A percentile compares a stretch with the other conserved stretches of the same genome.
Evolutionary conservation across 1,140 invertebrate genomes (phyloP).

Genomic region (Cheumatopsyche charites): DNA sequence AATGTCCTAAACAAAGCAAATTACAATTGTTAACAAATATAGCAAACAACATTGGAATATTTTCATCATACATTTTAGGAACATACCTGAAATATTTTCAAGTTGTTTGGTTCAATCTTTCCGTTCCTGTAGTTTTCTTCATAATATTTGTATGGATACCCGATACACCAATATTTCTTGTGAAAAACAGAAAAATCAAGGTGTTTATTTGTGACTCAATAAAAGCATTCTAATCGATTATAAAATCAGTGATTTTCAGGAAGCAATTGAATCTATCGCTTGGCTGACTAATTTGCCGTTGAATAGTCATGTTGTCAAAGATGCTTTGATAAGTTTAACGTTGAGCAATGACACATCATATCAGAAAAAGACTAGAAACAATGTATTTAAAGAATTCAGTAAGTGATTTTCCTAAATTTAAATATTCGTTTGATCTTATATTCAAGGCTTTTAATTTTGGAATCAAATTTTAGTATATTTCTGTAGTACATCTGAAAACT

Average conservation of each 20-base stretch:
- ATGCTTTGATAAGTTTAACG: slow-evolving; percentile 5
- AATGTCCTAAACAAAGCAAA: neutral
- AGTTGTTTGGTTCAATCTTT: neutral
- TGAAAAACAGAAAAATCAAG: slow-evolving; percentile 5
- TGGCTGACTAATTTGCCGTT: slow-evolving; percentile 32
- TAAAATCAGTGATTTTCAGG: slow-evolving; percentile 24
- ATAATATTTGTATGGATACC: slow-evolving; percentile 3
- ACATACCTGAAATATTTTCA: neutral
- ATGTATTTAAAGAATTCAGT: neutral
- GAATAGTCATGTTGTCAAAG: neutral
- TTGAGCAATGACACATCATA: no score
- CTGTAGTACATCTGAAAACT: slow-evolving; percentile 28
- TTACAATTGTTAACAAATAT: neutral
- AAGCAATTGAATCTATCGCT: slow-evolving; percentile 39
- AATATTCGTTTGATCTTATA: neutral
- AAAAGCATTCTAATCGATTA: no score
- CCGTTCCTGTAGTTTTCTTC: slow-evolving; percentile 7
- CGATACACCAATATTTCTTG: slow-evolving; percentile 6
- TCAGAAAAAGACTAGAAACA: neutral
- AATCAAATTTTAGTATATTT: slow-evolving; percentile 20
- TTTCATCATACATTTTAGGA: neutral
- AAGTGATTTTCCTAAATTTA: no score
- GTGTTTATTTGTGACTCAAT: neutral
- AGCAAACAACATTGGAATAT: slow-evolving; percentile 4
- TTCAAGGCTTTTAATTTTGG: slow-evolving; percentile 3